Conservation (phyloP, 2,113 vertebrate genomes). For the Phyllopteryx taeniolatus region DNA sequence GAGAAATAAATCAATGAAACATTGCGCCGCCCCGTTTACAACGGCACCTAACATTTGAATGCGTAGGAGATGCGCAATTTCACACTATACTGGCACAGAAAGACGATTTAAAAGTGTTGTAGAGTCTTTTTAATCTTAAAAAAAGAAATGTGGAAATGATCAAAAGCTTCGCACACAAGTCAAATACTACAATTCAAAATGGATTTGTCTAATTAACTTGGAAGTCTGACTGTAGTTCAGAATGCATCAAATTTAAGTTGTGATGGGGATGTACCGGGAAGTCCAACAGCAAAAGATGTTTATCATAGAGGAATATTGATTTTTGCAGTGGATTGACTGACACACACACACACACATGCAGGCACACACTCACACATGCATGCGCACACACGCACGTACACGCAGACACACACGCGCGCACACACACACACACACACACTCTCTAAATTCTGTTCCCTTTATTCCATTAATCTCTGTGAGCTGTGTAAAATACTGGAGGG, state of each 20-base stretch:
- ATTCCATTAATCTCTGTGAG: slow-evolving; percentile 67
- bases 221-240: slow-evolving; percentile 12
- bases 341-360: background rate
- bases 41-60: background rate
- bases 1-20: slow-evolving; percentile 27
- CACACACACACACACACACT: background rate
- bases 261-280: slow-evolving; percentile 18
- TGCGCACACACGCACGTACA: background rate
- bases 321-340: slow-evolving; percentile 54
- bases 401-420: background rate
- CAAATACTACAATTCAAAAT: slow-evolving; percentile 59
- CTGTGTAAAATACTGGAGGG: slow-evolving; percentile 66
- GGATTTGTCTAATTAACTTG: slow-evolving; percentile 21
- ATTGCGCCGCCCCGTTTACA: slow-evolving; percentile 7
- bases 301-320: slow-evolving; percentile 61
- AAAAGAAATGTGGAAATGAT: background rate
- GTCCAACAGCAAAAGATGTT: slow-evolving; percentile 31
- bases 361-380: background rate
- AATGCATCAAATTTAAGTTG: slow-evolving; percentile 46
- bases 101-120: background rate
- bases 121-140: background rate
- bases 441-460: slow-evolving; percentile 26
- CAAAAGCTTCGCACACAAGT: slow-evolving; percentile 30
- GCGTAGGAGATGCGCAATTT: background rate
- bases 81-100: background rate